Conservation (phyloP, 2,797 vertebrate species). For the Syndactyla subalaris region DNA sequence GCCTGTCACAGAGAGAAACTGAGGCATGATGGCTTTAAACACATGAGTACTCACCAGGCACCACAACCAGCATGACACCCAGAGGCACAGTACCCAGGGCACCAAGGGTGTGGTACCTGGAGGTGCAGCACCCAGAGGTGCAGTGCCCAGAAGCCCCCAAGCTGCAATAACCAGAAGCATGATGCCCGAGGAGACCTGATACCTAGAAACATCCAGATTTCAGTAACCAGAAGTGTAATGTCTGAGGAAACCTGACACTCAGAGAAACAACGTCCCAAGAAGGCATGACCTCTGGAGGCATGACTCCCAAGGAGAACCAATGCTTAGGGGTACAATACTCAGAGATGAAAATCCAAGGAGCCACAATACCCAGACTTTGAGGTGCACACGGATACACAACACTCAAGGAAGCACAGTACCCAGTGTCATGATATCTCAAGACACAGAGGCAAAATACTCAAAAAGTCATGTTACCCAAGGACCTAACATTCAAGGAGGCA, state of each 20-base stretch:
- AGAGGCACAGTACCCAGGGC: background rate
- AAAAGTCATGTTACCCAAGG: background rate
- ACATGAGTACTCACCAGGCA: background rate
- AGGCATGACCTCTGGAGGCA: background rate
- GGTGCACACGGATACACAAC: background rate
- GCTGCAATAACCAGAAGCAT: background rate
- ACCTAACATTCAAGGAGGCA: background rate
- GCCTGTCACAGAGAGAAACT: rapidly evolving
- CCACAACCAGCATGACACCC: background rate
- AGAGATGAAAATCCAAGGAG: background rate
- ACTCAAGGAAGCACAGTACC: background rate
- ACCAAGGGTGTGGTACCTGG: background rate
- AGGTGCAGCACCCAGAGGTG: background rate
- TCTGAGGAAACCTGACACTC: background rate
- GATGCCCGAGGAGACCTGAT: background rate
- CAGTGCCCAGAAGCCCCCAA: background rate
- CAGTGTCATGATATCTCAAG: background rate
- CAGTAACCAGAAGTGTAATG: background rate
- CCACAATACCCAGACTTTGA: rapidly evolving
- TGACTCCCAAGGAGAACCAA: background rate
- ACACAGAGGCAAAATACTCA: background rate
- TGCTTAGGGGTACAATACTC: background rate
- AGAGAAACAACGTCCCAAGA: background rate
- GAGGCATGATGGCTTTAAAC: background rate
- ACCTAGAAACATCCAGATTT: background rate